Evolutionary conservation across 2,797 vertebrate genomes (phyloP).

Genomic region (Sebastiscus albofasciatus): DNA sequence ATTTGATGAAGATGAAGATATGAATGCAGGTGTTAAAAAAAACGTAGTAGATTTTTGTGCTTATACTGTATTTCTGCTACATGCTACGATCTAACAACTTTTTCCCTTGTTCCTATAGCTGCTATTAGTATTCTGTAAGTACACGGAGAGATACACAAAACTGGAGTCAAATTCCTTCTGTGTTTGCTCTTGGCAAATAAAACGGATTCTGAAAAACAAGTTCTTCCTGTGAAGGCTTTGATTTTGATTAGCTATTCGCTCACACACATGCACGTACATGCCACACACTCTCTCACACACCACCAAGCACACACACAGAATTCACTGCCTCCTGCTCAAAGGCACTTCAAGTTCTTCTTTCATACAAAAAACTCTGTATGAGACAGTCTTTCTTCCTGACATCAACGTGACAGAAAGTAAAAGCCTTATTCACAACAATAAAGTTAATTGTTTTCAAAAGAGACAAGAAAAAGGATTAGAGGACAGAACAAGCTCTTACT

Average conservation of each 20-base stretch:
- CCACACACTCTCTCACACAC: not conserved
- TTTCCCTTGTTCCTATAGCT: too few species aligned
- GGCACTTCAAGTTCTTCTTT: not conserved
- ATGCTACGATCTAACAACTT: not conserved
- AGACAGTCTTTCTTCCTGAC: not conserved
- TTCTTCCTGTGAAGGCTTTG: not conserved
- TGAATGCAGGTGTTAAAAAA: not conserved
- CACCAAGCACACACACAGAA: too few species aligned
- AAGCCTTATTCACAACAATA: not conserved
- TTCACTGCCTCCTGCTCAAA: not conserved
- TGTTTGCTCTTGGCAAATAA: too few species aligned
- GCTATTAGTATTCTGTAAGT: too few species aligned
- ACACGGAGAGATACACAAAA: too few species aligned
- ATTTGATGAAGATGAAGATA: not conserved
- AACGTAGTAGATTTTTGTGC: not conserved
- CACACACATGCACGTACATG: not conserved
- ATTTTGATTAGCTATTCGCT: not conserved
- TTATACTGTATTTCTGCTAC: not conserved
- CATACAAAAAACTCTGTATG: not conserved
- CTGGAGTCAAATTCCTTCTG: too few species aligned
- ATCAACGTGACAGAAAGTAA: not conserved
- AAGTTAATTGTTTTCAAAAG: not conserved
- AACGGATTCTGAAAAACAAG: not conserved
- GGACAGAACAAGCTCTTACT: conserved; percentile 17
- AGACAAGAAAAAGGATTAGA: not conserved